Evolutionary conservation across 2,113 vertebrate genomes (phyloP).

Genomic region (Ictidomys tridecemlineatus): DNA sequence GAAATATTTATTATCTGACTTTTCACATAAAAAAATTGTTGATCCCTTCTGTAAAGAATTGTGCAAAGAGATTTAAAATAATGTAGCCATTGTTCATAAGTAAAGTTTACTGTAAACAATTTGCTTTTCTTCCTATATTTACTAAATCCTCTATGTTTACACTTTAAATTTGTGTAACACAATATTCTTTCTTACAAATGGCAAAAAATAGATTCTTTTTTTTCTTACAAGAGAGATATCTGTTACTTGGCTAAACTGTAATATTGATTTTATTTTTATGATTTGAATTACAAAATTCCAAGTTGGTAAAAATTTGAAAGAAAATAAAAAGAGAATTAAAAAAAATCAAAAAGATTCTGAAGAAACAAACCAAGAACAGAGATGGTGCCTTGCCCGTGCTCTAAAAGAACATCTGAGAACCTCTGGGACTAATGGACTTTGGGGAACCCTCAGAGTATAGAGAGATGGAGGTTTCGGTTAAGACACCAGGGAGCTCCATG

Average conservation of each 20-base stretch:
- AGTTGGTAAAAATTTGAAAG: background rate
- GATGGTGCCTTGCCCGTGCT: background rate
- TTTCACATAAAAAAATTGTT: background rate
- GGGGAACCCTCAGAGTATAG: no score
- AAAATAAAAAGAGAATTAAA: background rate
- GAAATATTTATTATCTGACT: background rate
- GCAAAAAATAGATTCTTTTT: background rate
- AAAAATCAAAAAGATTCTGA: background rate
- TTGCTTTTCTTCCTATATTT: background rate
- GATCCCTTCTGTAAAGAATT: background rate
- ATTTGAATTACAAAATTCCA: background rate
- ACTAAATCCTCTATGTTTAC: background rate
- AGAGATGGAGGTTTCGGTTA: background rate
- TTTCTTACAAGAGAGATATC: background rate
- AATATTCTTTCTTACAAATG: background rate
- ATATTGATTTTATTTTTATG: background rate
- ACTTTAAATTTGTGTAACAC: background rate
- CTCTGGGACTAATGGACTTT: background rate
- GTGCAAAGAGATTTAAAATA: background rate
- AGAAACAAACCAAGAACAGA: background rate
- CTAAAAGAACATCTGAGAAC: background rate
- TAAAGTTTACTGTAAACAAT: background rate
- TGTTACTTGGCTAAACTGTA: background rate
- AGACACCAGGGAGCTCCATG: accelerated
- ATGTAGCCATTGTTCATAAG: background rate